Evolutionary conservation across 2,888 invertebrate genomes (phyloP).

Genomic region (Xylocampa areola): DNA sequence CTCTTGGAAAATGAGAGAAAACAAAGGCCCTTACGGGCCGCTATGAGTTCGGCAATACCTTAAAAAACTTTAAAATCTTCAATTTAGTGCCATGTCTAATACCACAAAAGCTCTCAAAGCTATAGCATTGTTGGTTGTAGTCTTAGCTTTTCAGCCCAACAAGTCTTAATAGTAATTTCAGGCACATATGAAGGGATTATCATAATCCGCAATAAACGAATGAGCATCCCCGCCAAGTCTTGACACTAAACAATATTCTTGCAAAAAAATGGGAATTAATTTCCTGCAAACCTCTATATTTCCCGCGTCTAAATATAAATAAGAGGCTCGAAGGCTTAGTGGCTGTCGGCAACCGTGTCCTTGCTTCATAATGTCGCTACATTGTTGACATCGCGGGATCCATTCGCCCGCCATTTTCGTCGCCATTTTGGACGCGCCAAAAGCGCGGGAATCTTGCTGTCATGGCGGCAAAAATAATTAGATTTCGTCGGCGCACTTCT

Average conservation of each 20-base stretch:
- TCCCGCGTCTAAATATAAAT: slow-evolving; percentile 75
- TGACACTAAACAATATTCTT: slow-evolving; percentile 69
- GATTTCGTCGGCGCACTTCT: slow-evolving; percentile 80
- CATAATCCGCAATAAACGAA: slow-evolving; percentile 60
- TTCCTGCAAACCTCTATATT: slow-evolving; percentile 77
- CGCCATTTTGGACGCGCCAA: slow-evolving; percentile 77
- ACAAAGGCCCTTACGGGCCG: too few species aligned
- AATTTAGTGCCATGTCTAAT: slow-evolving; percentile 16
- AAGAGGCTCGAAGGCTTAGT: slow-evolving; percentile 82
- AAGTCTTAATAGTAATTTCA: slow-evolving; percentile 43
- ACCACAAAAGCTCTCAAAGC: slow-evolving; percentile 6
- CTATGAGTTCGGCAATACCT: too few species aligned
- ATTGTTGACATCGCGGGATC: slow-evolving; percentile 78
- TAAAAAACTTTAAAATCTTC: slow-evolving; percentile 8
- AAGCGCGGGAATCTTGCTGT: slow-evolving; percentile 85
- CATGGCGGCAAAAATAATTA: slow-evolving; percentile 88
- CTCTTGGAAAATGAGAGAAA: slow-evolving; percentile 14
- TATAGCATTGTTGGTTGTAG: neutral
- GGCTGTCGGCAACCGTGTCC: slow-evolving; percentile 80
- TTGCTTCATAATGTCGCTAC: slow-evolving; percentile 81
- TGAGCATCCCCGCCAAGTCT: slow-evolving; percentile 60
- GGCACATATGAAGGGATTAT: slow-evolving; percentile 53
- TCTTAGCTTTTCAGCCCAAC: slow-evolving; percentile 15
- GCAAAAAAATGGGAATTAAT: slow-evolving; percentile 67
- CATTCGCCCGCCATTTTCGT: slow-evolving; percentile 70